Base-by-base conservation (phyloP, 2,797 vertebrate species). In the Passerculus sandwichensis region DNA sequence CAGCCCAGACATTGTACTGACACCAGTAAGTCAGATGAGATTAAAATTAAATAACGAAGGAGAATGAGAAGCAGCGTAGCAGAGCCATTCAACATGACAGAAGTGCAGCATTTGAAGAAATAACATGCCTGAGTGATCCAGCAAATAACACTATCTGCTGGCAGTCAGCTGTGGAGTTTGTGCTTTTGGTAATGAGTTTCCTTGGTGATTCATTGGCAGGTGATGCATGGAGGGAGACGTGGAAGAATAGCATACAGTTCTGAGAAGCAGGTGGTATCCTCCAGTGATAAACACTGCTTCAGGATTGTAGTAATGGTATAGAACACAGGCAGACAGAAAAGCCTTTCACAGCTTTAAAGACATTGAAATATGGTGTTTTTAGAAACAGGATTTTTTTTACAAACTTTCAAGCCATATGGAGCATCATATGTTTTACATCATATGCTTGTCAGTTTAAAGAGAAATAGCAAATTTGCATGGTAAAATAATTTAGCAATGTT, bases 191-290 rank as follows among this genome's bases (percentile, higher is more conserved):
- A 92, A 56, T n/a, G 65, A 92, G 89, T 95, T 96, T 89, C 86
- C 78, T 76, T 91, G 89, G 91, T 92, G 86, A 96, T 91, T 94
- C 64, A 47, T 54, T 95, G 93, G 71, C 88, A 92, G 91, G 61
- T 89, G 91, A 85, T 87, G 75, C 77, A 38, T 32, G 53, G 72
- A 95, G 81, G 69, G 81, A 87, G 89, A 45, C 2, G 13, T 36
- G 61, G 82, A 88, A 88, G 66, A 88, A 66, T 10, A 82, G 77
- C 34, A 32, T 19, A 5, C 4, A 40, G 47, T n/a, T 71, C 71
- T 67, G 77, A 80, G 50, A 92, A 71, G 27, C 75, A 74, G 84
- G 67, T 91, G 64, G 57, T 65, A 59, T 61, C 20, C 50, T 87
- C 74, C 47, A 11, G 69, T 27, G 69, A 47, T 59, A 91, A 95